Percentiles rank a stretch among this genome's conserved stretches.
Evolutionary conservation across 1,140 invertebrate species (phyloP).

Genomic region (Lutraria rhynchaena): DNA sequence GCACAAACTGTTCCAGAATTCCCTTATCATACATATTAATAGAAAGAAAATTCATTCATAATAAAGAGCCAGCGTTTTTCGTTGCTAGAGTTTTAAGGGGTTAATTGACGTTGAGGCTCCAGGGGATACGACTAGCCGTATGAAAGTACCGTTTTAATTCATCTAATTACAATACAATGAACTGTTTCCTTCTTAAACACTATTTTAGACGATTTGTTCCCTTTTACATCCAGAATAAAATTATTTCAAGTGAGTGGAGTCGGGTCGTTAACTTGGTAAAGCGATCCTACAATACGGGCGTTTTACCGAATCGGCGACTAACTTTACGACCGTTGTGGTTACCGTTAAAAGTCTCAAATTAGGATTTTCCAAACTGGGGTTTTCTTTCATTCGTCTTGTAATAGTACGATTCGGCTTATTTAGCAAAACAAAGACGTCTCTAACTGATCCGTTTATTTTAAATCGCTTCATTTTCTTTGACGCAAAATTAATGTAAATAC

Average conservation of each 20-base stretch:
- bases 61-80: slow-evolving; percentile 26
- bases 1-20: slow-evolving; percentile 12
- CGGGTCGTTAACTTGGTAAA: slow-evolving; percentile 16
- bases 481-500: too few relatives aligned
- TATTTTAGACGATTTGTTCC: slow-evolving; percentile 6
- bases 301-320: slow-evolving; percentile 39
- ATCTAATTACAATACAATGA: slow-evolving; percentile 55
- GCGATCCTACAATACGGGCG: slow-evolving; percentile 38
- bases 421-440: too few relatives aligned
- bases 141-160: slow-evolving; percentile 51
- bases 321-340: slow-evolving; percentile 42
- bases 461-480: too few relatives aligned
- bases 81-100: not conserved
- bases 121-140: not conserved
- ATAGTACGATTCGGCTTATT: too few relatives aligned
- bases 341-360: slow-evolving; percentile 22
- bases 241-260: slow-evolving; percentile 40
- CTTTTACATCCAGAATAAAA: slow-evolving; percentile 26
- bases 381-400: too few relatives aligned
- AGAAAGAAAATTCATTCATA: slow-evolving; percentile 40
- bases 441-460: too few relatives aligned
- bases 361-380: too few relatives aligned
- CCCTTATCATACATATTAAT: slow-evolving; percentile 61
- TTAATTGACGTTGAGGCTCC: slow-evolving; percentile 48
- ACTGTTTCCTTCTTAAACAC: slow-evolving; percentile 14